These are phyloP conservation scores for Drosophila equinoxialis DNA, from an alignment of 1,140 invertebrate genomes.

Conservation along the genomic window DNA sequence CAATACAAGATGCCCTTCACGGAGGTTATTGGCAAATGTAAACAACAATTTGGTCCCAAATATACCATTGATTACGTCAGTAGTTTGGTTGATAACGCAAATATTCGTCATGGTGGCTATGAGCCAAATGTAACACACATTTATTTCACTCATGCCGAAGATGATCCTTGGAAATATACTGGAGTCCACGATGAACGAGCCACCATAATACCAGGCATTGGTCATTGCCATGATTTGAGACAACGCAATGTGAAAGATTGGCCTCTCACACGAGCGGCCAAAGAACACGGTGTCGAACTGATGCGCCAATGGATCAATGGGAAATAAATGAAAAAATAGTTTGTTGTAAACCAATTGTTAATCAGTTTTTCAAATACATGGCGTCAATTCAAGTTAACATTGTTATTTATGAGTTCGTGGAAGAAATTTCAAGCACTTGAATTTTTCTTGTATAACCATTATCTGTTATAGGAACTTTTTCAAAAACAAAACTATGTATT, in stretches of 20 bases:
- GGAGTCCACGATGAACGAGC: slow-evolving; percentile 34
- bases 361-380: background rate
- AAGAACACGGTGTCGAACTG: background rate
- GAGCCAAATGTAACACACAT: slow-evolving; percentile 84
- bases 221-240: slow-evolving; percentile 3
- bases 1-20: slow-evolving; percentile 3
- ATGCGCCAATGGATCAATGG: slow-evolving; percentile 16
- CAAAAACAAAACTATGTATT: no score
- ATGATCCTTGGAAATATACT: slow-evolving; percentile 85
- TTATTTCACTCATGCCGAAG: slow-evolving; percentile 85
- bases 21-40: slow-evolving; percentile 9
- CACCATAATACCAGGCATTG: slow-evolving; percentile 27
- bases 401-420: no score
- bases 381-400: no score
- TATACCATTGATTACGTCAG: slow-evolving; percentile 35
- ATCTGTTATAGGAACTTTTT: no score
- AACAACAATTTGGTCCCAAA: slow-evolving; percentile 25
- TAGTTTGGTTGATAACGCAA: slow-evolving; percentile 23
- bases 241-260: slow-evolving; percentile 10
- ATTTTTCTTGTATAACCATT: no score
- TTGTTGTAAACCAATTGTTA: background rate
- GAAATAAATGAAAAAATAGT: background rate
- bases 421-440: no score
- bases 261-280: background rate
- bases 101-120: slow-evolving; percentile 84